Percentiles rank a stretch among this genome's conserved stretches.
These are phyloP conservation scores for Eupithecia dodoneata DNA, from an alignment of 2,888 invertebrate genomes.

Conservation along the genomic window DNA sequence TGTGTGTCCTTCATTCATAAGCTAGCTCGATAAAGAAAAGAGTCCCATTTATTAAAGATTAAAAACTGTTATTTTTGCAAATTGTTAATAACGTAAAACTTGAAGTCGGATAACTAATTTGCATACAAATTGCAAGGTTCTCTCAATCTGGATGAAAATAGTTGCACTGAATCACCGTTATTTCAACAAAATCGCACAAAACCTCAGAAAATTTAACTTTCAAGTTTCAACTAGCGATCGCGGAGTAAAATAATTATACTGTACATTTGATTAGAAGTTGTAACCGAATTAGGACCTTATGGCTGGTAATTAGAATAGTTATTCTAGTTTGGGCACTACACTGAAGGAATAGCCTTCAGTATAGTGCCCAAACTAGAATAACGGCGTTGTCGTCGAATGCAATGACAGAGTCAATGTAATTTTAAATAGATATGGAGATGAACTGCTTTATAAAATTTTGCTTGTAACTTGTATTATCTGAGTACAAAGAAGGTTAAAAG, in stretches of 20 bases:
- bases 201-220: conserved; percentile 8
- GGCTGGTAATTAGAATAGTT: conserved; percentile 13
- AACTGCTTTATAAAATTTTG: not conserved
- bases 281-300: conserved; percentile 26
- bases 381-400: conserved; percentile 21
- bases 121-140: conserved; percentile 9
- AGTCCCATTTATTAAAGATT: not conserved
- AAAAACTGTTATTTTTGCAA: conserved; percentile 1
- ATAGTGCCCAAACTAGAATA: too few relatives aligned
- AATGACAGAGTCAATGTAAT: conserved; percentile 22
- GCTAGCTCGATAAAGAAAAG: not conserved
- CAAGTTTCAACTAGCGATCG: conserved; percentile 9
- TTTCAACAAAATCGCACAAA: conserved; percentile 11
- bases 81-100: conserved; percentile 11
- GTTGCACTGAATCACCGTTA: conserved; percentile 8
- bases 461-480: too few relatives aligned
- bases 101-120: conserved; percentile 7
- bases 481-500: too few relatives aligned
- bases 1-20: not conserved
- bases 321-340: not conserved
- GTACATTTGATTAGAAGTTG: conserved; percentile 31
- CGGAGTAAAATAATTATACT: conserved; percentile 29
- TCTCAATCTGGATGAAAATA: conserved; percentile 13
- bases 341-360: too few relatives aligned
- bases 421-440: not conserved